These are phyloP conservation scores for Pinna nobilis DNA, from an alignment of 1,140 invertebrate genomes.

Conservation along the genomic window DNA sequence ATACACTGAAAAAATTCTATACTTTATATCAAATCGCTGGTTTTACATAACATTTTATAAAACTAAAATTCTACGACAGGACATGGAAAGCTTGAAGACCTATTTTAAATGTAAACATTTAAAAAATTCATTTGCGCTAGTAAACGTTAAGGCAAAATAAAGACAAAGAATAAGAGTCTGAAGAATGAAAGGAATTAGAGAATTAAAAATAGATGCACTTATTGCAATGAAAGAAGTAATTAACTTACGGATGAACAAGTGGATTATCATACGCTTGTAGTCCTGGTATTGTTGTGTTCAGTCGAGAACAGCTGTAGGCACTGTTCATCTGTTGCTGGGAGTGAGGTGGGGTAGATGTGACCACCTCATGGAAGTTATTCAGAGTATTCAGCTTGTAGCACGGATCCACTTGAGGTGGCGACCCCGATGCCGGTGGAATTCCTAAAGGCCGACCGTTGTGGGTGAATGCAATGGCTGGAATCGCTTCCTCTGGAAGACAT, in stretches of 20 bases:
- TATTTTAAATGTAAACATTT: not conserved
- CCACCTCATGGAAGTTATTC: slow-evolving; percentile 14
- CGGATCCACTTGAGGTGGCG: slow-evolving; percentile 20
- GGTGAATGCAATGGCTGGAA: slow-evolving; percentile 53
- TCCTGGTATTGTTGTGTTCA: slow-evolving; percentile 24
- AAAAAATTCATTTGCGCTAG: not conserved
- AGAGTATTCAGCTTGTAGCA: slow-evolving; percentile 24
- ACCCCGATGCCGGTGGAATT: slow-evolving; percentile 13
- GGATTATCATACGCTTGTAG: slow-evolving; percentile 41
- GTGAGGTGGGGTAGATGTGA: slow-evolving; percentile 18
- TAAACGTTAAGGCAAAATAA: not conserved
- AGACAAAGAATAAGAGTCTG: not conserved
- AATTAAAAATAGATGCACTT: not conserved
- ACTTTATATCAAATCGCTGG: no score
- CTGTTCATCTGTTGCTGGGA: slow-evolving; percentile 18
- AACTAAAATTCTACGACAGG: not conserved
- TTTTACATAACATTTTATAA: no score
- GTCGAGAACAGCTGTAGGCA: slow-evolving; percentile 1
- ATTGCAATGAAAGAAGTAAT: not conserved
- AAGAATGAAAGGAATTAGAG: not conserved
- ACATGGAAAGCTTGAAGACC: not conserved
- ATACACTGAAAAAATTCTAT: no score
- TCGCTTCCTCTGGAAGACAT: slow-evolving; percentile 57
- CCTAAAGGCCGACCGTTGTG: slow-evolving; percentile 32
- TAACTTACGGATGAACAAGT: slow-evolving; percentile 41